Evolutionary conservation across 2,113 vertebrate genomes (phyloP), one percentile per base, ranked within the genome.

Genomic region (Hiodon tergisus): DNA sequence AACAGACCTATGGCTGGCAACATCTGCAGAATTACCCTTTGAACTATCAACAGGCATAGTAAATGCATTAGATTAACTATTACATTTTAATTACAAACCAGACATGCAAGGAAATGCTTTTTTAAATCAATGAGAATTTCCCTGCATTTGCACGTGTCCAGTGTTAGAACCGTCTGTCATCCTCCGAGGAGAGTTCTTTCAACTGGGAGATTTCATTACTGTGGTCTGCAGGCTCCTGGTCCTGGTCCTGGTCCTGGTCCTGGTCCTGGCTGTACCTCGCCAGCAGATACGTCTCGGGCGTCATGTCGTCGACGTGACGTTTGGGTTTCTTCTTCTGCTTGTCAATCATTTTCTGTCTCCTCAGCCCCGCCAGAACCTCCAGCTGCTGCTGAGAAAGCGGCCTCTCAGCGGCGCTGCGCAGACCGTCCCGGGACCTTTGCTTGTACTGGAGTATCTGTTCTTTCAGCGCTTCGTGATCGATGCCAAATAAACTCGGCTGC

Each of bases 391-490:
- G 16, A 8, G 55, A 57, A 73, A 71, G 47, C 65, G 0, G 4
- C 6, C 71, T 7, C 14, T 11, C 13, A 6, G 55, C 70, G 1
- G 6, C 52, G 3, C 69, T 82, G 3, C 4, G n/a, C 53, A 46
- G 54, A 53, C 46, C 2, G 82, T 84, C 78, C 76, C 82, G 81
- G 4, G 16, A 0, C 63, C 75, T 78, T 73, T 89, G 80, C 84
- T 91, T 94, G 71, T 93, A 94, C 10, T 91, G 90, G 79, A 85
- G 76, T 60, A 95, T 89, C 81, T 93, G 90, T 78, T 86, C 91
- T 76, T 88, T 89, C 66, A 95, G 87, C 0, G 87, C 84, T 14
- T 89, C 87, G 0, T 94, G 94, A 77, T 94, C 88, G 3, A 95
- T 82, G 57, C 91, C 94, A 79, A 89, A 93, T 53, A 92, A 72